phyloP scores from a whole-genome alignment of 1,140 invertebrate genomes.

The Copidosoma floridanum region DNA sequence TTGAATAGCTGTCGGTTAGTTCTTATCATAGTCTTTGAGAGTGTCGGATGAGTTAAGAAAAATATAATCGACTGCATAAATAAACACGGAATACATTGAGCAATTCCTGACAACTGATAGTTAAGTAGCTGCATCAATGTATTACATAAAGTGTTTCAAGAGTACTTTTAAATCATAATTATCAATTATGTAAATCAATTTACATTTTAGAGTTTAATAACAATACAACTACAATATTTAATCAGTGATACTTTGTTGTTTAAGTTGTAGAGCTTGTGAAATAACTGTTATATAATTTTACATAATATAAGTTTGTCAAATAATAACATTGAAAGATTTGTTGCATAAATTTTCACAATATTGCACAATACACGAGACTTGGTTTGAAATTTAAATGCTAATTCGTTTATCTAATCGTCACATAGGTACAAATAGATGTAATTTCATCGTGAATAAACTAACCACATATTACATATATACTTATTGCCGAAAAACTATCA shows the following conservation, averaged over 20 bases:
- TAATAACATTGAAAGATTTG: too few species aligned
- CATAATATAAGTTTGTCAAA: not conserved
- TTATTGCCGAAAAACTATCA: too few species aligned
- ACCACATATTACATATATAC: too few species aligned
- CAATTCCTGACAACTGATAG: not conserved
- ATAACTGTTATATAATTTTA: not conserved
- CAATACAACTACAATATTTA: not conserved
- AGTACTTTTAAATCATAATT: not conserved
- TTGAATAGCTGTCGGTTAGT: too few species aligned
- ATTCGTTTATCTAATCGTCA: not conserved
- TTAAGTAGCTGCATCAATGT: not conserved
- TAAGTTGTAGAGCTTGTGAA: not conserved
- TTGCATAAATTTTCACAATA: slow-evolving; percentile 11
- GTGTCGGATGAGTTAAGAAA: not conserved
- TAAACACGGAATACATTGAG: not conserved
- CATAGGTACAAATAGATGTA: too few species aligned
- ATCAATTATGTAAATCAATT: not conserved
- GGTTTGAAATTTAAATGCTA: not conserved
- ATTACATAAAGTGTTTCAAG: slow-evolving; percentile 8
- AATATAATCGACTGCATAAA: not conserved
- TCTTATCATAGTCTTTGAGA: slow-evolving; percentile 7
- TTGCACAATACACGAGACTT: slow-evolving; percentile 10
- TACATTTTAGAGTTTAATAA: not conserved
- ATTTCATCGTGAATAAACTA: too few species aligned
- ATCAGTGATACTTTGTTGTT: not conserved